Conservation (phyloP, 2,113 vertebrate genomes). For the Rattus norvegicus region GRCr8 NC_086027.1:85123001-85123500, state of each 20-base stretch:
- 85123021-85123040: slow-evolving; percentile 81
- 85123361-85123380: slow-evolving; percentile 50
- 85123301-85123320: slow-evolving; percentile 73
- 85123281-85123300: slow-evolving; percentile 68
- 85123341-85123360: slow-evolving; percentile 42
- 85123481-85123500: neutral
- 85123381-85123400: slow-evolving; percentile 14
- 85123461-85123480: slow-evolving; percentile 12
- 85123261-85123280: slow-evolving; percentile 72
- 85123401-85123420: slow-evolving; percentile 64
- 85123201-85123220: slow-evolving; percentile 78
- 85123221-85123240: slow-evolving; percentile 73
- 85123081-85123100: slow-evolving; percentile 80
- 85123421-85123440: slow-evolving; percentile 28
- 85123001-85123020: slow-evolving; percentile 77
- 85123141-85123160: slow-evolving; percentile 74
- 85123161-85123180: slow-evolving; percentile 72
- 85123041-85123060: slow-evolving; percentile 79
- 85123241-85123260: slow-evolving; percentile 76
- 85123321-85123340: slow-evolving; percentile 68
- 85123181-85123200: slow-evolving; percentile 78
- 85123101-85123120: slow-evolving; percentile 84
- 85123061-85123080: slow-evolving; percentile 80
- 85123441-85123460: slow-evolving; percentile 33
- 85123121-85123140: slow-evolving; percentile 69